Conservation (phyloP, 2,797 vertebrate genomes). For the Huso huso region DNA sequence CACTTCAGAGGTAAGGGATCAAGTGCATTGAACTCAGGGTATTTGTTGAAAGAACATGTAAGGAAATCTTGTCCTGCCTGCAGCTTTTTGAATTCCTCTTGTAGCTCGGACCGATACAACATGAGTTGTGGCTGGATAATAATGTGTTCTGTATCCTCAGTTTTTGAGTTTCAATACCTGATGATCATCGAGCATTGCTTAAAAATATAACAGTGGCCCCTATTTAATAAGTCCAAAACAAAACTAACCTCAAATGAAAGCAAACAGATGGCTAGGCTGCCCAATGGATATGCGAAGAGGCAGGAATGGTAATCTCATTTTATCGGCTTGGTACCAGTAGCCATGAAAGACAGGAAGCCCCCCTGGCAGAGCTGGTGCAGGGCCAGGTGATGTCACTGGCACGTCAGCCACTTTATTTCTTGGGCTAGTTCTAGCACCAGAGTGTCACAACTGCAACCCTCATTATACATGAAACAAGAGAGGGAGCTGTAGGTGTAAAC, state of each 20-base stretch:
- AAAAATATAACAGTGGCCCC: slow-evolving; percentile 1
- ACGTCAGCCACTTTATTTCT: slow-evolving; percentile 12
- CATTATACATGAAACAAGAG: not conserved
- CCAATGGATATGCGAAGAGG: slow-evolving; percentile 24
- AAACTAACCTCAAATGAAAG: slow-evolving; percentile 28
- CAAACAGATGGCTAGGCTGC: slow-evolving; percentile 7
- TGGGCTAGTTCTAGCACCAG: slow-evolving; percentile 5
- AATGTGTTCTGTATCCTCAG: no score
- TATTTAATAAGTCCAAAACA: slow-evolving; percentile 23
- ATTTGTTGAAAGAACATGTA: no score
- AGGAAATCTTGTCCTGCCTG: no score
- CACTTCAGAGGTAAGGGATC: no score
- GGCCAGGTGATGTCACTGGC: slow-evolving; percentile 5
- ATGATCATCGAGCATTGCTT: not conserved
- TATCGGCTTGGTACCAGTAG: slow-evolving; percentile 3
- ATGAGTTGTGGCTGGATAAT: no score
- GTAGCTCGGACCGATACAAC: no score
- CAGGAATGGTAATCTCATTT: slow-evolving; percentile 14
- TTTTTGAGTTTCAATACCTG: not conserved
- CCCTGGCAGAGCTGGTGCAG: slow-evolving; percentile 15
- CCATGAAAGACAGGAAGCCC: slow-evolving; percentile 14
- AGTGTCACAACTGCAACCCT: not conserved
- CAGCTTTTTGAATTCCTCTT: no score
- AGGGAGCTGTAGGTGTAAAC: slow-evolving; percentile 7
- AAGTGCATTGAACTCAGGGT: no score